Evolutionary conservation across 2,797 vertebrate species (phyloP).

Genomic region (Anguilla anguilla): DNA sequence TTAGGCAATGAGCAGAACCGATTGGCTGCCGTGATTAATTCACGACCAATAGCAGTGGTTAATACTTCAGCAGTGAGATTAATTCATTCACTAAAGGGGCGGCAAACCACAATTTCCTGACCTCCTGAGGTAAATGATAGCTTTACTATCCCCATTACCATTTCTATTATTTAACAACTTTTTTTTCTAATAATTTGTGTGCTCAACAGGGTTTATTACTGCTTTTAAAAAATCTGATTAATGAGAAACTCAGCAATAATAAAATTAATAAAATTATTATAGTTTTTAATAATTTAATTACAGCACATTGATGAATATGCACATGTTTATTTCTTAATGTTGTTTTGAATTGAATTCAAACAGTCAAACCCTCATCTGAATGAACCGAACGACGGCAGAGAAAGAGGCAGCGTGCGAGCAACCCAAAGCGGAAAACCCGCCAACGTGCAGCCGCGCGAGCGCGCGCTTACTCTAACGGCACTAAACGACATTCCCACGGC

Average conservation of each 20-base stretch:
- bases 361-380: background rate
- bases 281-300: background rate
- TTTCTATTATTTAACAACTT: background rate
- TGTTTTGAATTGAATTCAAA: background rate
- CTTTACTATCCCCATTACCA: background rate
- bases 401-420: background rate
- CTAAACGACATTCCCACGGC: background rate
- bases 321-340: background rate
- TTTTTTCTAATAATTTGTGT: background rate
- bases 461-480: background rate
- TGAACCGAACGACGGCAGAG: background rate
- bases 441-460: too few relatives aligned
- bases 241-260: background rate
- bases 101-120: background rate
- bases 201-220: background rate
- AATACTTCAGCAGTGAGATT: background rate
- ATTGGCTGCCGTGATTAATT: too few relatives aligned
- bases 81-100: background rate
- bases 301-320: background rate
- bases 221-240: background rate
- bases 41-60: too few relatives aligned
- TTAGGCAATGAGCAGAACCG: too few relatives aligned
- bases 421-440: background rate
- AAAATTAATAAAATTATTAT: background rate
- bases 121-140: background rate